Conservation (phyloP, 2,113 vertebrate genomes). For the Crocuta crocuta region DNA sequence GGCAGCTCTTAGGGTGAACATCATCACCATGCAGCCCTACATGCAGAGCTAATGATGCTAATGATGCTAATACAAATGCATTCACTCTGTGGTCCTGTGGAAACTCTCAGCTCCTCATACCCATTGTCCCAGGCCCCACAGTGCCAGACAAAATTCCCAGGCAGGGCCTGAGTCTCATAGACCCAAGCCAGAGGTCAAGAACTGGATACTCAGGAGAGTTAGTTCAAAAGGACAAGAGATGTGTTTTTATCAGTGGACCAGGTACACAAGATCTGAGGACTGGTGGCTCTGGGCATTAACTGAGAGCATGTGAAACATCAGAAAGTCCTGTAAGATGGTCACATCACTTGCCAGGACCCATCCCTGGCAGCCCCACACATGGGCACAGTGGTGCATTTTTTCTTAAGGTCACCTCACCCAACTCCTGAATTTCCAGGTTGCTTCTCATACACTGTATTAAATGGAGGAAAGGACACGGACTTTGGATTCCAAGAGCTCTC, state of each 20-base stretch:
- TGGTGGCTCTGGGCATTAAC: not conserved
- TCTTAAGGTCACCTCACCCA: not conserved
- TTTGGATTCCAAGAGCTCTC: not conserved
- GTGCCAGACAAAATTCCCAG: not conserved
- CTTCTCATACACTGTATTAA: not conserved
- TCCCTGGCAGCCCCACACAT: not conserved
- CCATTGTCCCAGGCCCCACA: rapidly evolving
- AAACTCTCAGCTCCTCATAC: not conserved
- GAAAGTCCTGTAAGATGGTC: no score
- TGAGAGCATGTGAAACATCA: not conserved
- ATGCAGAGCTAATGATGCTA: not conserved
- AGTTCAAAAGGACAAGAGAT: not conserved
- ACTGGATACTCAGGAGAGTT: not conserved
- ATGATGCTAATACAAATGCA: rapidly evolving
- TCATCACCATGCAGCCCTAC: no score
- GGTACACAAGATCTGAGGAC: not conserved
- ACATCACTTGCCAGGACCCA: not conserved
- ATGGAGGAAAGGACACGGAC: not conserved
- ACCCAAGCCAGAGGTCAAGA: not conserved
- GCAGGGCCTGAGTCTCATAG: not conserved
- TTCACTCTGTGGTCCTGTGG: not conserved
- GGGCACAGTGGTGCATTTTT: not conserved
- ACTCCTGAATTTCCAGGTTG: not conserved
- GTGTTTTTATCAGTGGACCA: not conserved
- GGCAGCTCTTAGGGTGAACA: not conserved